A percentile compares a stretch with the other conserved stretches of the same genome.
Conservation (phyloP, 2,113 vertebrate species). For the Rhinogobius similis region DNA sequence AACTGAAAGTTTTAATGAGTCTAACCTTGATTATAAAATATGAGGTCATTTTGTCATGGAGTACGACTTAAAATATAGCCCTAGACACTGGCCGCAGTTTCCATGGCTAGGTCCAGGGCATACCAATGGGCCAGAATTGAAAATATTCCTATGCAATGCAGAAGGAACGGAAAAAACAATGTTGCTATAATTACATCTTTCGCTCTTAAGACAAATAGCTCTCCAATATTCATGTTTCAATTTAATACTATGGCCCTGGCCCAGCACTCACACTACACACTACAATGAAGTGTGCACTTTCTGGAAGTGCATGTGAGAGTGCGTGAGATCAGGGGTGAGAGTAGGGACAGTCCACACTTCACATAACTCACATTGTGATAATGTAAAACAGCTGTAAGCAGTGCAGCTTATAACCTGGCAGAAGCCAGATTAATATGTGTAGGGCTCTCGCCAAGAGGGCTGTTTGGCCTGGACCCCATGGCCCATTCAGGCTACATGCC, state of each 20-base stretch:
- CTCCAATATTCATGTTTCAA: neutral
- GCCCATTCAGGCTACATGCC: no score
- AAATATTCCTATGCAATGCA: neutral
- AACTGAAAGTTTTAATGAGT: slow-evolving; percentile 8
- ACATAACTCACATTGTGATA: neutral
- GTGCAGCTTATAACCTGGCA: no score
- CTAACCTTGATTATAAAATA: slow-evolving; percentile 15
- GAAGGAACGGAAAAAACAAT: neutral
- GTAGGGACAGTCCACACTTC: neutral
- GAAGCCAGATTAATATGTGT: neutral
- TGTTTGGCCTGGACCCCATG: no score
- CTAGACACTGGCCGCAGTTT: slow-evolving; percentile 5
- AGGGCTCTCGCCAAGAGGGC: no score
- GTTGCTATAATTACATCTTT: neutral
- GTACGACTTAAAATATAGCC: slow-evolving; percentile 9
- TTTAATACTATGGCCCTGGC: neutral
- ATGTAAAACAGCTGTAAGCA: neutral
- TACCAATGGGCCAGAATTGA: neutral
- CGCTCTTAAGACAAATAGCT: neutral
- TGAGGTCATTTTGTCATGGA: slow-evolving; percentile 9
- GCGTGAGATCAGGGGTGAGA: neutral
- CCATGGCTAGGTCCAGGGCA: slow-evolving; percentile 1
- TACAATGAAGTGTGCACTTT: neutral
- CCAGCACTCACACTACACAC: neutral
- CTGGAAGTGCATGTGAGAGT: neutral